Evolutionary conservation across 2,888 invertebrate species (phyloP).

Genomic region (Eurytoma californica): DNA sequence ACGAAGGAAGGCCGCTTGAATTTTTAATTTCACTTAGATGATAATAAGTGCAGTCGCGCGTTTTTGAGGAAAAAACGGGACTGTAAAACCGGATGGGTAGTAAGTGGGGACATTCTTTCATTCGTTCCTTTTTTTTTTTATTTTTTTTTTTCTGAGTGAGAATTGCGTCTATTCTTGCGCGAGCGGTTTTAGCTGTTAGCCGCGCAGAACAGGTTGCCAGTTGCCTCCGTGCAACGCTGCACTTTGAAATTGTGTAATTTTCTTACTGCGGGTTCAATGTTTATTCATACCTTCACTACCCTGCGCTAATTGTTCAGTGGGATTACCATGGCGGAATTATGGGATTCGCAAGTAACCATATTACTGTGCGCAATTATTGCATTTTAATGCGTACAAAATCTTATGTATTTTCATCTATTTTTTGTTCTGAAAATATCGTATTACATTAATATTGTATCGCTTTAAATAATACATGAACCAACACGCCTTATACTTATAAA

Average conservation of each 20-base stretch:
- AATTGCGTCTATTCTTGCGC: slow-evolving; percentile 16
- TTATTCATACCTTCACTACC: too few species aligned
- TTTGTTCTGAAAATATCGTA: too few species aligned
- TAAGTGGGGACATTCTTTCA: background rate
- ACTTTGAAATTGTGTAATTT: slow-evolving; percentile 19
- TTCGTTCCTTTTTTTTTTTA: background rate
- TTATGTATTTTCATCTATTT: too few species aligned
- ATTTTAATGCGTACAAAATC: too few species aligned
- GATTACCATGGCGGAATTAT: too few species aligned
- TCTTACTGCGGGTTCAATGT: background rate
- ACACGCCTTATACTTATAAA: too few species aligned
- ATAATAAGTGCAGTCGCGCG: background rate
- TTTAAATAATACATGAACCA: too few species aligned
- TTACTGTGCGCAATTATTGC: too few species aligned
- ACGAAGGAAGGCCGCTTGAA: background rate
- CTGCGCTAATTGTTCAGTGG: too few species aligned
- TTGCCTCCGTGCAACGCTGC: background rate
- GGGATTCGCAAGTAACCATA: too few species aligned
- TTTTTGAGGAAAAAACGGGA: background rate
- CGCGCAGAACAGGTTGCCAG: background rate
- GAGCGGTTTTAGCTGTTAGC: slow-evolving; percentile 30
- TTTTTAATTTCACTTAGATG: slow-evolving; percentile 26
- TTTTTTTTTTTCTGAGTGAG: background rate
- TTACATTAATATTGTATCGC: too few species aligned
- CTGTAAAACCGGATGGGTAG: background rate